Base-by-base conservation (phyloP, 2,888 invertebrate genomes). In the Tenthredo amoena region DNA sequence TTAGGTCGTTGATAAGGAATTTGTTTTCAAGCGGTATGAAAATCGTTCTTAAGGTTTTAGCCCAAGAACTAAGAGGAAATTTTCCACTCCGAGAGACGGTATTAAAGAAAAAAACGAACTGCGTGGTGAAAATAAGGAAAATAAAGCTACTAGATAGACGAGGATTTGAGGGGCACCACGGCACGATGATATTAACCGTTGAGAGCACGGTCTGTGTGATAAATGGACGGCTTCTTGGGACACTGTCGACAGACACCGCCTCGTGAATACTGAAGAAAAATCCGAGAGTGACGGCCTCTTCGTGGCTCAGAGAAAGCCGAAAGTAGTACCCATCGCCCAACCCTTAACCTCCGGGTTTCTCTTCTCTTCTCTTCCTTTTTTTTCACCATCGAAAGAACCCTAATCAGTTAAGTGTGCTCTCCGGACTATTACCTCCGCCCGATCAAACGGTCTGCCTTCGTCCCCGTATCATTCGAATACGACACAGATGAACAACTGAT, bases 181-280 rank as follows among this genome's bases (percentile, higher is more conserved):
- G 18, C 40, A 50, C 81, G 81, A 62, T 62, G 81, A 81, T 50
- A 81, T 81, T 40, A 58, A 62, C n/a, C 81, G 50, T 50, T 81
- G 62, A 81, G 81, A 81, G 62, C 37, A 26, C 18, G 58, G 81
- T 50, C 21, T 18, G 26, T 21, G 81, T 81, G 81, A 81, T 81
- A 81, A 81, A 81, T 81, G 34, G 81, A 62, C 81, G 81, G 58
- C 81, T 81, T 40, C 62, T 62, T 34, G 58, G 40, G 81, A 81
- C 31, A 77, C 47, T 34, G 77, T 77, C 50, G 26, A 21, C 26
- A 55, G 58, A 58, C 81, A 58, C 31, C 40, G 62, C 40, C 62
- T 81, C 81, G 58, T 81, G 81, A 81, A 81, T 81, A 81, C 81
- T 15, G 40, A 55, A 81, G 62, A 40, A 81, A 62, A 37, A 81